phyloP scores from a whole-genome alignment of 2,888 invertebrate genomes.

The Trichogramma evanescens region DNA sequence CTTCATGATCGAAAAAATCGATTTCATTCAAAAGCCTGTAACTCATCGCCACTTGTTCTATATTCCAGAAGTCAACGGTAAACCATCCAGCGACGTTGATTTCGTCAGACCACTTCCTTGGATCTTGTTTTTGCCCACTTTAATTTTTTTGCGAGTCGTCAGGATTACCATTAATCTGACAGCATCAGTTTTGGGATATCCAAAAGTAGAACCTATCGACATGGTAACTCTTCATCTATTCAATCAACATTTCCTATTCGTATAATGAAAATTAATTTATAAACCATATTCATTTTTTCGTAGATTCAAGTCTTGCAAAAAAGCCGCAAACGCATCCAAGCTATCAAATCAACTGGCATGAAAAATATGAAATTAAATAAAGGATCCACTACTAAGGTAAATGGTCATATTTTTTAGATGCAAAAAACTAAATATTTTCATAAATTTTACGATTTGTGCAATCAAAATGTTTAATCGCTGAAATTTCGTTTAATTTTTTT shows the following conservation, averaged over 20 bases:
- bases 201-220: conserved; percentile 50
- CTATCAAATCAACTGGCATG: conserved; percentile 52
- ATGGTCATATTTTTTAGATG: not conserved
- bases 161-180: conserved; percentile 49
- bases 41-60: not conserved
- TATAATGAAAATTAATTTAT: not conserved
- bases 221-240: conserved; percentile 43
- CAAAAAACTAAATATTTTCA: no score
- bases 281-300: not conserved
- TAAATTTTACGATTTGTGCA: no score
- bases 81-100: conserved; percentile 45
- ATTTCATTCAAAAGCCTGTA: not conserved
- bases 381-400: conserved; percentile 13
- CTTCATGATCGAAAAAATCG: not conserved
- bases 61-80: conserved; percentile 49
- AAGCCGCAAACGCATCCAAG: conserved; percentile 51
- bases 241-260: not conserved
- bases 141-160: conserved; percentile 48
- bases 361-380: conserved; percentile 41
- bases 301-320: conserved; percentile 54
- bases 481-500: not conserved
- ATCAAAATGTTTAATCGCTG: no score
- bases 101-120: conserved; percentile 56
- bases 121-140: conserved; percentile 52
- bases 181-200: conserved; percentile 50